Percentiles rank a stretch among this genome's conserved stretches.
Conservation (phyloP, 2,113 vertebrate genomes). For the Dasyprocta punctata region DNA sequence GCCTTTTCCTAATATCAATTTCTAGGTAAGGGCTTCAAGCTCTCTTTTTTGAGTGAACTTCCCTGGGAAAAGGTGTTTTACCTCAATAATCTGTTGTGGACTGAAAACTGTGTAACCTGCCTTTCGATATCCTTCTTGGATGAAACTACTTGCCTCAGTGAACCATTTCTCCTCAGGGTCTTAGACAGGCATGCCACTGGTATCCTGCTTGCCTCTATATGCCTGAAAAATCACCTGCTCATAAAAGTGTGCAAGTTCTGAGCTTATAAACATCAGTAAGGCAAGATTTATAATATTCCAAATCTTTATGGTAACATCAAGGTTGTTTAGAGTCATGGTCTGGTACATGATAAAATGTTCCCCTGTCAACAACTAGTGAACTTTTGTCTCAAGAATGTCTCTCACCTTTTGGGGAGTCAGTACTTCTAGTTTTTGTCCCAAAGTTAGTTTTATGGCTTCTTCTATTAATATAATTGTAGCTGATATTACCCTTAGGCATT, state of each 20-base stretch:
- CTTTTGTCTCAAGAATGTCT: background rate
- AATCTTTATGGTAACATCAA: background rate
- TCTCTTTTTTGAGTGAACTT: background rate
- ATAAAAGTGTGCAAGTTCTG: background rate
- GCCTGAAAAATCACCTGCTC: background rate
- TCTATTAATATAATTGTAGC: background rate
- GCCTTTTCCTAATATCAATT: background rate
- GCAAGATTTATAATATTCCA: background rate
- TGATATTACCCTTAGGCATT: background rate
- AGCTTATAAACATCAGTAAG: background rate
- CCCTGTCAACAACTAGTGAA: background rate
- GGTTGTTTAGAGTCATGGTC: background rate
- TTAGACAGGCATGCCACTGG: background rate
- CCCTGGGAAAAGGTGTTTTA: background rate
- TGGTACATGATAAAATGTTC: background rate
- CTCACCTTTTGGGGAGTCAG: background rate
- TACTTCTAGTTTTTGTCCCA: background rate
- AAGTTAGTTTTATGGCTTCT: background rate
- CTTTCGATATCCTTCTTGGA: background rate
- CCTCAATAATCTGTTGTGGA: background rate
- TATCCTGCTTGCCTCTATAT: background rate
- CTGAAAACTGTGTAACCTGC: background rate
- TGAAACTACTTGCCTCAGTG: background rate
- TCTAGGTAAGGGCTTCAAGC: background rate
- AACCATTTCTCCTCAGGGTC: background rate